Conservation (phyloP, 1,140 invertebrate genomes). For the Trachelipus rathkii region DNA sequence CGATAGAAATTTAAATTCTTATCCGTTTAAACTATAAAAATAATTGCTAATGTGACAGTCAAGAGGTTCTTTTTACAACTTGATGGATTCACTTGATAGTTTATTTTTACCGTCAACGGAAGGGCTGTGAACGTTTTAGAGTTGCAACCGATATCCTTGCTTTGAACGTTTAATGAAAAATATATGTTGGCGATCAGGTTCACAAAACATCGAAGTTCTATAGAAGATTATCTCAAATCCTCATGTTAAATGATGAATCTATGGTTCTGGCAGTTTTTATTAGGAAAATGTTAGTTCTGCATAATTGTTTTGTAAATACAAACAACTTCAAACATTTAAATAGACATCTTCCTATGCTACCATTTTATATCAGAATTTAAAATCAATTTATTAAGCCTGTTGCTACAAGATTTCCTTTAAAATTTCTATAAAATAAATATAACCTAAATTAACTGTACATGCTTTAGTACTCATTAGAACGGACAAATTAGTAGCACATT, state of each 20-base stretch:
- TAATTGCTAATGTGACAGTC: too few relatives aligned
- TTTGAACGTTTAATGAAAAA: conserved; percentile 96
- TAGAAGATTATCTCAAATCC: conserved; percentile 82
- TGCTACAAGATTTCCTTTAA: too few relatives aligned
- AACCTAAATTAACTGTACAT: too few relatives aligned
- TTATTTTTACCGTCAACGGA: conserved; percentile 75
- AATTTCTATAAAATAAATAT: too few relatives aligned
- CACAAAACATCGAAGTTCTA: conserved; percentile 83
- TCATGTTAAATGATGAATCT: conserved; percentile 90
- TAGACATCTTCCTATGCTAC: not conserved
- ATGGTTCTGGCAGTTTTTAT: conserved; percentile 96
- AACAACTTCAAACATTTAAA: not conserved
- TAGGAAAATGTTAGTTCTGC: conserved; percentile 85
- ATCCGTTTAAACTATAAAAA: too few relatives aligned
- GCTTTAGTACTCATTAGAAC: too few relatives aligned
- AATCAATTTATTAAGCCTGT: too few relatives aligned
- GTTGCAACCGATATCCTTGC: conserved; percentile 76
- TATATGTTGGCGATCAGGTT: conserved; percentile 95
- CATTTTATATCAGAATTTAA: not conserved
- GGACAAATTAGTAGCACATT: too few relatives aligned
- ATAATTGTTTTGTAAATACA: conserved; percentile 22
- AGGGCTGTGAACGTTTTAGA: conserved; percentile 97
- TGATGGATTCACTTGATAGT: conserved; percentile 93
- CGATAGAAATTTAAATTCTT: too few relatives aligned
- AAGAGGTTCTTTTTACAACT: too few relatives aligned